Percentiles rank a stretch among this genome's conserved stretches.
Conservation (phyloP, 2,797 vertebrate species). For the Tokudaia muenninki region DNA sequence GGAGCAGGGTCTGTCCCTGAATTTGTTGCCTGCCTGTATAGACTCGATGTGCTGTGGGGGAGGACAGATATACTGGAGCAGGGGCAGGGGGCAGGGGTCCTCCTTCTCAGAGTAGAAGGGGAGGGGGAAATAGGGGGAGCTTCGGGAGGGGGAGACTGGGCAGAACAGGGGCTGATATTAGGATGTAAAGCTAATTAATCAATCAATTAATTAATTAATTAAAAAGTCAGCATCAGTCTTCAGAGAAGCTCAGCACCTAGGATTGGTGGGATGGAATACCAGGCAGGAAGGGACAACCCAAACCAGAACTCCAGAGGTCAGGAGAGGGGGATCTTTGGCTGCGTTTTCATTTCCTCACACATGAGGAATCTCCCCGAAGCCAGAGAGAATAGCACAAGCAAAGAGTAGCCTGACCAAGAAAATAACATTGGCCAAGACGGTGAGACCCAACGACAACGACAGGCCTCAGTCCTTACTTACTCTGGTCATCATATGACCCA, state of each 20-base stretch:
- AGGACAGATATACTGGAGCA: background rate
- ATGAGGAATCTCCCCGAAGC: background rate
- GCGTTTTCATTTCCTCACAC: rapidly evolving
- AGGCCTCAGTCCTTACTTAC: background rate
- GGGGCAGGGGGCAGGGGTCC: no score
- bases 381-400: background rate
- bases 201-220: background rate
- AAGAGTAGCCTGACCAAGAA: background rate
- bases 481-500: background rate
- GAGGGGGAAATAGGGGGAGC: no score
- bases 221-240: background rate
- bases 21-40: background rate
- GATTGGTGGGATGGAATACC: background rate
- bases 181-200: background rate
- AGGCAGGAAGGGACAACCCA: background rate
- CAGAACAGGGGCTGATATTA: background rate
- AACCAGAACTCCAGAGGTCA: background rate
- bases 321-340: background rate
- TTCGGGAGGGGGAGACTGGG: background rate
- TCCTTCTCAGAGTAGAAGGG: no score
- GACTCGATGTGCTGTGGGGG: background rate
- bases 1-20: background rate
- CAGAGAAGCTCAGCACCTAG: background rate
- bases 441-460: background rate
- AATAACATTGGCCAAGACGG: background rate